Evolutionary conservation across 2,797 vertebrate genomes (phyloP).

Genomic region (Pangasius mekongensis): DNA sequence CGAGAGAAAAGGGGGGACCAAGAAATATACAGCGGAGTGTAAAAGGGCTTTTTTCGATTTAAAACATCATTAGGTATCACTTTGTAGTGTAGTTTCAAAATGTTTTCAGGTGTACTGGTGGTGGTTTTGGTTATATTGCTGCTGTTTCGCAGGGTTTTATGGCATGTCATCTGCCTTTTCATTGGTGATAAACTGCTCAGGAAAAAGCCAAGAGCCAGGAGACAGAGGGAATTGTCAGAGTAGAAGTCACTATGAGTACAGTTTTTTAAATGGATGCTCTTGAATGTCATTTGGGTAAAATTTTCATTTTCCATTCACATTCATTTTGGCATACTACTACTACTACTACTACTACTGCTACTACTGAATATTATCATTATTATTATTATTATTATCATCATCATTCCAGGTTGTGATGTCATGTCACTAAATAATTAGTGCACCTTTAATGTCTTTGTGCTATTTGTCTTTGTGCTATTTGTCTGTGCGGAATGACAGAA

Average conservation of each 20-base stretch:
- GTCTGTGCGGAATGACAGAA: neutral
- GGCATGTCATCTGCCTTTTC: conserved; percentile 77
- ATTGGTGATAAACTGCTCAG: conserved; percentile 74
- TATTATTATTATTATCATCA: neutral
- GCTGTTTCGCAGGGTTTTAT: conserved; percentile 77
- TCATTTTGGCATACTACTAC: neutral
- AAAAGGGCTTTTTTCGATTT: conserved; percentile 58
- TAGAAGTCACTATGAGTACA: neutral
- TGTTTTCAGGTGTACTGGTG: conserved; percentile 77
- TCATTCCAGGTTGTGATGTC: neutral
- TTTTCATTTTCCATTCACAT: neutral
- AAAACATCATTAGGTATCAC: conserved; percentile 52
- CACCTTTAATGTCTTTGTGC: neutral
- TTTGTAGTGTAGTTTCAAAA: conserved; percentile 63
- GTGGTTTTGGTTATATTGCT: conserved; percentile 76
- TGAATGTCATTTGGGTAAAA: neutral
- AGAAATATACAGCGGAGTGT: conserved; percentile 22
- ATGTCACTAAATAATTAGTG: neutral
- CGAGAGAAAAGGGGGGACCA: conserved; percentile 26
- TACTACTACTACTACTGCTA: neutral
- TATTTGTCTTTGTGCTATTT: neutral
- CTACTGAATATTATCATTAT: neutral
- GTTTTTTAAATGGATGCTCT: neutral
- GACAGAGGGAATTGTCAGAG: conserved; percentile 28
- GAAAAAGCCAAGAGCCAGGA: conserved; percentile 63